Conservation (phyloP, 2,888 invertebrate genomes). For the Nezara viridula region DNA sequence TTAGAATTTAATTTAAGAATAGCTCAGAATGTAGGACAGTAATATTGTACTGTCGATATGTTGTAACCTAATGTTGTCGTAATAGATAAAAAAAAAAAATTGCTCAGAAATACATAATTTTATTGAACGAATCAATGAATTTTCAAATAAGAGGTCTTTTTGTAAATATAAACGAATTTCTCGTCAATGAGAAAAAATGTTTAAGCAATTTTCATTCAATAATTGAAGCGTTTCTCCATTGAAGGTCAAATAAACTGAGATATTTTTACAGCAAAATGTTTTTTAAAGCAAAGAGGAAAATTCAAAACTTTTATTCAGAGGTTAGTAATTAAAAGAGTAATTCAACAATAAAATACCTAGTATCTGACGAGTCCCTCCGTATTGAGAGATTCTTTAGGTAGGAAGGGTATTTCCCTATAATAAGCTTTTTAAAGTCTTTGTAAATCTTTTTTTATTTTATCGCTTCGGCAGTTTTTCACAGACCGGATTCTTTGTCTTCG, state of each 20-base stretch:
- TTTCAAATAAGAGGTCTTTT: no score
- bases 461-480: neutral
- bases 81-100: no score
- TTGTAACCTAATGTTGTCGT: no score
- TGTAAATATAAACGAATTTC: no score
- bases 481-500: neutral
- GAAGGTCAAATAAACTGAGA: neutral
- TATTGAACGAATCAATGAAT: no score
- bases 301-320: neutral
- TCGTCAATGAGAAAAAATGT: no score
- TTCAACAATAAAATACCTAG: neutral
- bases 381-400: neutral
- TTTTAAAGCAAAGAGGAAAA: neutral
- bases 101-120: no score
- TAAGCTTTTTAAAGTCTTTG: constrained; percentile 15
- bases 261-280: neutral
- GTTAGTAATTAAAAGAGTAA: neutral
- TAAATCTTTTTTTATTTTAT: neutral
- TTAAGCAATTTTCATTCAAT: neutral
- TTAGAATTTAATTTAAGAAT: no score
- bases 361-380: neutral
- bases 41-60: no score
- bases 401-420: neutral
- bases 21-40: no score
- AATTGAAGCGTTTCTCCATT: neutral